Evolutionary conservation across 2,113 vertebrate genomes (phyloP), one percentile per base, ranked within the genome.

Genomic region (Colinus virginianus): DNA sequence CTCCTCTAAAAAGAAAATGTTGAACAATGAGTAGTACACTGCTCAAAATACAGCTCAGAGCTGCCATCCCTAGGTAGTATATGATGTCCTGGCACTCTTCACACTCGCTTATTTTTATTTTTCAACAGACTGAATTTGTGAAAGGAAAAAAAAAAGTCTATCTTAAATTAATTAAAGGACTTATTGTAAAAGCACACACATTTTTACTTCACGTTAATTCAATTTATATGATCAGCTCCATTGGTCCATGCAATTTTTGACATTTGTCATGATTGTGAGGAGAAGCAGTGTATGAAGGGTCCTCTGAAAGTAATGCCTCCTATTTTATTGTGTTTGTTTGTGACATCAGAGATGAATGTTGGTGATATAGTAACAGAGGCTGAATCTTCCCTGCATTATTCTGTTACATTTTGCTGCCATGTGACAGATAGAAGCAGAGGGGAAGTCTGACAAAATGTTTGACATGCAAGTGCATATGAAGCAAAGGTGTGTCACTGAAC

Each of bases 41-140:
- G 71, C 53, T 77, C 38, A 85, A 91, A 94, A 79, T 51, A 62
- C 71, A 96, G 91, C 91, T 94, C 93, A 91, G 94, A 97, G 71
- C 91, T 95, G 95, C 95, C 95, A 94, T 63, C 95, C 96, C 67
- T 70, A 95, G 95, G 94, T 76, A 51, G 23, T 87, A 55, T 26
- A 75, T 32, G 12, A 62, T 0, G 13, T 34, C 63, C 71, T 61
- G 70, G 6, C 58, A 23, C 69, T 82, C 26, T 78, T 76, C 62
- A 69, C 14, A 45, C 19, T 43, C 23, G 11, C 26, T 62, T 63
- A 8, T 46, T 67, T 87, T 63, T 18, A 15, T 69, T 53, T 46
- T 81, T 32, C 18, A 58, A 48, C 25, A 46, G 3, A 56, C 10
- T 45, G 14, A 71, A 53, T 5, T 36, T 13, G 10, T 56, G 34